Percentiles rank a stretch among this genome's conserved stretches.
Conservation (phyloP, 2,797 vertebrate species). For the Xenopus petersii region DNA sequence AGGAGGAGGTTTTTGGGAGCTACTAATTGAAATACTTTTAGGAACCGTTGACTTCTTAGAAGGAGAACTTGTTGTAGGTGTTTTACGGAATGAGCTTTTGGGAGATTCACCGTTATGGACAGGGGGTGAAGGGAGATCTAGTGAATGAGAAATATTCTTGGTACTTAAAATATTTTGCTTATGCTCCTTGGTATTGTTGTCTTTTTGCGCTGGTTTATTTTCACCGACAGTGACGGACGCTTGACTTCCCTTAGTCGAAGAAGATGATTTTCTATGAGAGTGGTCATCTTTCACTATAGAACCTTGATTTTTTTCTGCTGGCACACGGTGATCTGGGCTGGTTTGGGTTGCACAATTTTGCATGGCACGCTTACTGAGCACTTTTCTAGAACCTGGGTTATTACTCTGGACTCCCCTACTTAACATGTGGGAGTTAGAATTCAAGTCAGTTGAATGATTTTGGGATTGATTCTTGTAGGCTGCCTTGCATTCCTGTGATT, state of each 20-base stretch:
- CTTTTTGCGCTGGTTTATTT: constrained; percentile 9
- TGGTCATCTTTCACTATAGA: constrained; percentile 22
- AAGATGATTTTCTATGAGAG: constrained; percentile 10
- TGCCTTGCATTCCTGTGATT: neutral
- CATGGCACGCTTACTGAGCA: constrained; percentile 4
- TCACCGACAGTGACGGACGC: neutral
- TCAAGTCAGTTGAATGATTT: neutral
- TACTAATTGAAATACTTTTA: neutral
- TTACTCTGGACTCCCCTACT: constrained; percentile 11
- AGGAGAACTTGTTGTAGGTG: constrained; percentile 17
- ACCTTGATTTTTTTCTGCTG: constrained; percentile 3
- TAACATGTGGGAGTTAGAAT: neutral
- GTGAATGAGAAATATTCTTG: constrained; percentile 29
- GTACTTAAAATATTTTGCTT: constrained; percentile 7
- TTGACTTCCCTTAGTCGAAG: constrained; percentile 20
- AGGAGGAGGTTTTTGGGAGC: constrained; percentile 25
- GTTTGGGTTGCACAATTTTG: constrained; percentile 41
- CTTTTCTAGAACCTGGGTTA: constrained; percentile 9
- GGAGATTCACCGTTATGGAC: neutral
- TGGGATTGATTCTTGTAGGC: neutral
- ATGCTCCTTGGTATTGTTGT: constrained; percentile 15
- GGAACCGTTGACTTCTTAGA: constrained; percentile 20
- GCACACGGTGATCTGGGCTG: constrained; percentile 22
- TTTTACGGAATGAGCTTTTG: constrained; percentile 21
- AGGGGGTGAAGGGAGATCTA: constrained; percentile 5